Conservation (phyloP, 2,888 invertebrate species). For the Acanthosepion pharaonis region DNA sequence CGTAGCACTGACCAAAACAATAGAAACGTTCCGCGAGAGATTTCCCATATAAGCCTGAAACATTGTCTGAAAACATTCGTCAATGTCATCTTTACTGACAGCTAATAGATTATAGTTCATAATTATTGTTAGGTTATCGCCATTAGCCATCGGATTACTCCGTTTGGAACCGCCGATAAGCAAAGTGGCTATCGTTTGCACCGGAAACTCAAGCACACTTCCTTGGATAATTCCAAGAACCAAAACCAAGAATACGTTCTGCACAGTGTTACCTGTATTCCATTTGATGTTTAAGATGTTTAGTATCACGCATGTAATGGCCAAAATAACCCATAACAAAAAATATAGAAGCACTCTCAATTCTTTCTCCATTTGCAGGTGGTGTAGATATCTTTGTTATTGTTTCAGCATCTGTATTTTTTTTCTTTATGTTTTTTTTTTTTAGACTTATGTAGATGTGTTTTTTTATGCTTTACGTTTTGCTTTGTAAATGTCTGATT, state of each 20-base stretch:
- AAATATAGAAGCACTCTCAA: conserved; percentile 62
- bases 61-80: conserved; percentile 68
- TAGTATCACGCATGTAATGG: conserved; percentile 58
- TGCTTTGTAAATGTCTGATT: neutral
- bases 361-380: conserved; percentile 55
- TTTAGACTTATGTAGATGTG: neutral
- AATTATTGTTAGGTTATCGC: conserved; percentile 60
- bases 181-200: conserved; percentile 64
- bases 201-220: conserved; percentile 65
- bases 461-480: neutral
- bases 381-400: neutral
- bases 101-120: conserved; percentile 66
- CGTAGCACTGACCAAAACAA: conserved; percentile 67
- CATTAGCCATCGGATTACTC: conserved; percentile 53
- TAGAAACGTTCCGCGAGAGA: conserved; percentile 62
- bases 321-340: conserved; percentile 61
- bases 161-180: conserved; percentile 61
- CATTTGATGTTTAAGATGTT: conserved; percentile 68
- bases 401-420: neutral
- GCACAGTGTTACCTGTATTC: conserved; percentile 59
- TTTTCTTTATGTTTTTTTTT: neutral
- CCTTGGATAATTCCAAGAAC: conserved; percentile 65
- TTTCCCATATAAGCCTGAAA: conserved; percentile 67
- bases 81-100: conserved; percentile 63
- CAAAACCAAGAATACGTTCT: conserved; percentile 63